phyloP scores from a whole-genome alignment of 2,888 invertebrate species.

The Drosophila pseudotalamancana region DNA sequence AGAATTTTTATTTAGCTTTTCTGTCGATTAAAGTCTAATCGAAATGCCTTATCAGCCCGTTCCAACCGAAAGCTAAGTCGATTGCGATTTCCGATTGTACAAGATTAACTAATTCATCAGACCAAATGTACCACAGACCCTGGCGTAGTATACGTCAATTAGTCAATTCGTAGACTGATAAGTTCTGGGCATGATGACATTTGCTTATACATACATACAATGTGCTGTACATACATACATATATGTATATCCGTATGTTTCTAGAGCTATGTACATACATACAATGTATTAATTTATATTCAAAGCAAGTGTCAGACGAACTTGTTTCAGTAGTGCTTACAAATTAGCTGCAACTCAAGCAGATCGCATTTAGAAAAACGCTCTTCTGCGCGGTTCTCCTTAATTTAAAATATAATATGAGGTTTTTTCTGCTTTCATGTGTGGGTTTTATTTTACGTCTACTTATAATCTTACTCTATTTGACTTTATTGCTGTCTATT shows the following conservation, averaged over 20 bases:
- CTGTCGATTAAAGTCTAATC: constrained; percentile 11
- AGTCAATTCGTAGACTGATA: background rate
- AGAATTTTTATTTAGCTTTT: constrained; percentile 14
- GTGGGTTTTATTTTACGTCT: background rate
- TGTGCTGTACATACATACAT: background rate
- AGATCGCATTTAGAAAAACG: no score
- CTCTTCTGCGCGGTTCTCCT: background rate
- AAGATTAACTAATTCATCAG: background rate
- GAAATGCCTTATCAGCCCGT: constrained; percentile 3
- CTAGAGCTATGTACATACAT: no score
- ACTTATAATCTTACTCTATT: background rate
- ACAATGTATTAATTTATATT: no score
- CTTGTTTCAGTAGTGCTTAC: no score
- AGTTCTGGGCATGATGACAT: background rate
- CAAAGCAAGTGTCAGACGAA: no score
- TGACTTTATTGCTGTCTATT: background rate
- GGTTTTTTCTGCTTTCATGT: background rate
- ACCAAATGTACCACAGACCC: constrained; percentile 4
- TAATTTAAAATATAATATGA: background rate
- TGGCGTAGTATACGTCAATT: background rate
- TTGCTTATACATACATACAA: background rate
- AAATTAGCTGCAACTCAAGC: no score
- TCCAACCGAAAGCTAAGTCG: no score
- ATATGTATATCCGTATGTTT: background rate
- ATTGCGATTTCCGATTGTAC: background rate